Conservation (phyloP, 1,140 invertebrate genomes). For the Zaprionus capensis region DNA sequence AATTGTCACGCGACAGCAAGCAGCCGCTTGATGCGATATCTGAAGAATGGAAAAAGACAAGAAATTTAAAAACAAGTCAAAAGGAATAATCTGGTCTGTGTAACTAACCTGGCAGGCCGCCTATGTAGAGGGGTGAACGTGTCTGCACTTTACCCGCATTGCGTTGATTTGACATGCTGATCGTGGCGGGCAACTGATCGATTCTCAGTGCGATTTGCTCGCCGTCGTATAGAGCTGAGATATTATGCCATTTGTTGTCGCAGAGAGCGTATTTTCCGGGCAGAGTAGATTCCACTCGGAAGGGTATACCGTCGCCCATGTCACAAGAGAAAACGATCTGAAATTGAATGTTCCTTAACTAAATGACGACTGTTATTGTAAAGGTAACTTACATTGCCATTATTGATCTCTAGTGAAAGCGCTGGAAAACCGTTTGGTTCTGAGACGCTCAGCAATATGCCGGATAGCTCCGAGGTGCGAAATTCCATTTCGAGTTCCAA, state of each 20-base stretch:
- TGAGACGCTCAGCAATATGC: slow-evolving; percentile 91
- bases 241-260: slow-evolving; percentile 94
- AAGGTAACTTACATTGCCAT: slow-evolving; percentile 87
- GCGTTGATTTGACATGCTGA: slow-evolving; percentile 71
- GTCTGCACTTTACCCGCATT: slow-evolving; percentile 74
- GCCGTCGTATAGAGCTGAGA: slow-evolving; percentile 90
- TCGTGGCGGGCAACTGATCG: slow-evolving; percentile 87
- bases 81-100: background rate
- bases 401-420: slow-evolving; percentile 90
- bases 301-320: slow-evolving; percentile 87
- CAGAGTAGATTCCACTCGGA: slow-evolving; percentile 86
- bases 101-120: slow-evolving; percentile 91
- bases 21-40: slow-evolving; percentile 88
- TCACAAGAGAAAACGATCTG: slow-evolving; percentile 89
- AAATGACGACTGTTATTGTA: background rate
- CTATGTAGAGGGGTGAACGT: slow-evolving; percentile 91
- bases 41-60: slow-evolving; percentile 80
- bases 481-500: slow-evolving; percentile 93
- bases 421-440: slow-evolving; percentile 88
- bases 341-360: background rate
- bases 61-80: background rate
- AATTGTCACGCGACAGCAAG: slow-evolving; percentile 90
- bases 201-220: slow-evolving; percentile 90
- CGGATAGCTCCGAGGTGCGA: slow-evolving; percentile 91
- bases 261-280: slow-evolving; percentile 89